Percentiles rank a stretch among this genome's conserved stretches.
Conservation (phyloP, 2,113 vertebrate genomes). For the Anthoscopus minutus region DNA sequence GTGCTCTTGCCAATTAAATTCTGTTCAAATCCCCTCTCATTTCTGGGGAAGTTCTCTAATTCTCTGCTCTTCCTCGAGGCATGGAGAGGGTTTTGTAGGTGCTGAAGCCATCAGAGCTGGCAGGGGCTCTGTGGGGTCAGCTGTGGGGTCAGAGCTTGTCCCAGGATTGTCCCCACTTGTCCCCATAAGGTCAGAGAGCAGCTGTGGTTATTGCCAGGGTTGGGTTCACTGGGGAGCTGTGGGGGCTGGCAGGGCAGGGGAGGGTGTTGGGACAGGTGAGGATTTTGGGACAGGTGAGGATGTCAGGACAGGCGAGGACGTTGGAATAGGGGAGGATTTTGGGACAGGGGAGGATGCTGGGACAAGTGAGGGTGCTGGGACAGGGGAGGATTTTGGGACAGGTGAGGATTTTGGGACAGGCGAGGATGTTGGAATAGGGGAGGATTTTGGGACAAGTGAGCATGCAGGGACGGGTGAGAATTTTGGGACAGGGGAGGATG, state of each 20-base stretch:
- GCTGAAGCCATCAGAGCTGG: fast-evolving
- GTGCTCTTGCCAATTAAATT: background rate
- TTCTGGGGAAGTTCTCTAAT: background rate
- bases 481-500: background rate
- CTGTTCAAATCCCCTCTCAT: background rate
- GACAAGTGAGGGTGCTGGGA: background rate
- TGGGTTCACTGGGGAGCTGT: fast-evolving
- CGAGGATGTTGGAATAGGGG: fast-evolving
- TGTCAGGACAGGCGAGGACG: too few relatives aligned
- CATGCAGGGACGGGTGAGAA: fast-evolving
- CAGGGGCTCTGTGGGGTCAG: background rate
- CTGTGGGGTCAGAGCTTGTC: fast-evolving
- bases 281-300: background rate
- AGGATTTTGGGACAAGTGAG: fast-evolving
- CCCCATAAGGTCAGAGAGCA: fast-evolving
- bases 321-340: background rate
- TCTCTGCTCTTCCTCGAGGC: background rate
- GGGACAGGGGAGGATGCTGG: fast-evolving
- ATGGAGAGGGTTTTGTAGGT: fast-evolving
- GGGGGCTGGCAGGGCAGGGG: background rate
- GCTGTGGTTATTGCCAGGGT: fast-evolving
- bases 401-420: fast-evolving
- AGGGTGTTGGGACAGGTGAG: fast-evolving
- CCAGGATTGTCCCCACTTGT: fast-evolving
- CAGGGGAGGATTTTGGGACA: fast-evolving